Evolutionary conservation across 2,888 invertebrate species (phyloP).

Genomic region (Eilema depressum): DNA sequence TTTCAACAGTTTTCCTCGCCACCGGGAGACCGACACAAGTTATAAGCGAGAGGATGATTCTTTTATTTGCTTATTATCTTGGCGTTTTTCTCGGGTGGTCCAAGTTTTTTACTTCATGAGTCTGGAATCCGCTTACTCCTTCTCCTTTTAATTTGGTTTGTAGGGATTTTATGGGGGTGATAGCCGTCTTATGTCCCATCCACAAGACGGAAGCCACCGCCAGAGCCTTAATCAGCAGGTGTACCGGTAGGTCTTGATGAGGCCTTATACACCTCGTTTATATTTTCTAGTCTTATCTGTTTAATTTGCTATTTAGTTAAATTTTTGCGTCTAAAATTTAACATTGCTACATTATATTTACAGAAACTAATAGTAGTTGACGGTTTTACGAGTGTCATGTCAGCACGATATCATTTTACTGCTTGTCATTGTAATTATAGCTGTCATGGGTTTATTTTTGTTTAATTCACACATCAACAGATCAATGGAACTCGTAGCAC

Average conservation of each 20-base stretch:
- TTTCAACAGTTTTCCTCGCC: constrained; percentile 54
- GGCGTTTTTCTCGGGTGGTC: neutral
- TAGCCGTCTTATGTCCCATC: neutral
- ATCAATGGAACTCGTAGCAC: neutral
- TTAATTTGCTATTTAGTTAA: neutral
- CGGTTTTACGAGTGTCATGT: neutral
- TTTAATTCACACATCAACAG: neutral
- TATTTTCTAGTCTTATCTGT: neutral
- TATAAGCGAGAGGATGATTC: constrained; percentile 18
- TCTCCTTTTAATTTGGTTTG: neutral
- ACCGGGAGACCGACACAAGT: constrained; percentile 29
- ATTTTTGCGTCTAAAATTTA: neutral
- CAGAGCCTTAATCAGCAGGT: neutral
- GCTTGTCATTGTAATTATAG: neutral
- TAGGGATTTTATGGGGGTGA: neutral
- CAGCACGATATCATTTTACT: neutral
- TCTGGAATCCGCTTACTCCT: neutral
- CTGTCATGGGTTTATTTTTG: neutral
- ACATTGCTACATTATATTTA: neutral
- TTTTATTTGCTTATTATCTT: neutral
- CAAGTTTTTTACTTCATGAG: neutral
- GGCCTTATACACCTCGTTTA: too few relatives aligned
- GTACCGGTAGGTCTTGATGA: neutral
- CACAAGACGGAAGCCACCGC: neutral
- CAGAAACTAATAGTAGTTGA: neutral